Conservation (phyloP, 2,113 vertebrate genomes). For the Atractosteus spatula region DNA sequence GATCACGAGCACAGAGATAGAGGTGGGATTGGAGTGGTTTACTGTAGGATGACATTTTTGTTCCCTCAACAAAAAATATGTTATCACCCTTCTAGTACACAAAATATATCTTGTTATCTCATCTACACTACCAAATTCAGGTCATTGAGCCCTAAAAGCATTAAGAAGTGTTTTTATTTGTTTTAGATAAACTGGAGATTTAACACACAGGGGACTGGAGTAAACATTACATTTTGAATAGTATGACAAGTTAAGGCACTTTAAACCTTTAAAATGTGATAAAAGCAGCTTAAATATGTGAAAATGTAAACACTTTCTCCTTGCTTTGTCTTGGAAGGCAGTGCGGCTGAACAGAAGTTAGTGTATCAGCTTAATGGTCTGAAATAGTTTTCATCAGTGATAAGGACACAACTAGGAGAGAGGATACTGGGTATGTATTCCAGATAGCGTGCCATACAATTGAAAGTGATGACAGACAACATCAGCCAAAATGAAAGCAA, state of each 20-base stretch:
- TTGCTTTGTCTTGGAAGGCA: background rate
- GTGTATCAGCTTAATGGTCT: background rate
- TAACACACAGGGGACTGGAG: no score
- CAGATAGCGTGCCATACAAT: background rate
- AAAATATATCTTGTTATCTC: no score
- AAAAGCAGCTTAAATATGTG: background rate
- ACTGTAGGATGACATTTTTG: no score
- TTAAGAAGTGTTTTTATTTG: no score
- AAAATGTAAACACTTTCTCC: background rate
- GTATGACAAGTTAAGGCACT: background rate
- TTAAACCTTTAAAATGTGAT: background rate
- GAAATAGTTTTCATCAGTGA: background rate
- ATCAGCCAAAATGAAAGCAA: background rate
- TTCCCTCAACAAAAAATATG: no score
- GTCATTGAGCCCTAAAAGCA: no score
- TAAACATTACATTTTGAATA: no score
- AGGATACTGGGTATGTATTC: background rate
- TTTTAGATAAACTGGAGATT: no score
- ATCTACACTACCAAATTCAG: no score
- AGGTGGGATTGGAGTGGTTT: no score
- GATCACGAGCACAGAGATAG: no score
- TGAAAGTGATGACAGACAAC: background rate
- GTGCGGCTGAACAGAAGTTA: background rate
- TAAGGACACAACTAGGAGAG: background rate
- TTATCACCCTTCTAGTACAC: no score